Conservation (phyloP, 2,888 invertebrate species). For the Drosophila putrida region DNA sequence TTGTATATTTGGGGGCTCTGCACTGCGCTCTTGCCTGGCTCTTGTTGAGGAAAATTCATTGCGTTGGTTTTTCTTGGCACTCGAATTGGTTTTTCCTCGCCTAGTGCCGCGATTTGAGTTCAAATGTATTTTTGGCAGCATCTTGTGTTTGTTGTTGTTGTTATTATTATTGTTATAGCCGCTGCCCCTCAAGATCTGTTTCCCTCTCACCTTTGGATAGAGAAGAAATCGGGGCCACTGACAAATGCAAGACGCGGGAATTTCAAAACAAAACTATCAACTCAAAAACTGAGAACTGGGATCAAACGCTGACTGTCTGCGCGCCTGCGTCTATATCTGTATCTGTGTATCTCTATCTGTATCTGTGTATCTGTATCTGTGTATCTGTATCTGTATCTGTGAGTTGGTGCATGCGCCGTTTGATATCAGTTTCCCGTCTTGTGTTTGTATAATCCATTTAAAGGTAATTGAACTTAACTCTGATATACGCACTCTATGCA, state of each 20-base stretch:
- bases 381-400: constrained; percentile 44
- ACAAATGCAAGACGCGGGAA: constrained; percentile 16
- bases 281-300: constrained; percentile 54
- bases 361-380: constrained; percentile 24
- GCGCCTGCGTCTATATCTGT: constrained; percentile 44
- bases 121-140: constrained; percentile 80
- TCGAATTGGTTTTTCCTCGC: constrained; percentile 61
- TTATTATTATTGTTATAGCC: constrained; percentile 32
- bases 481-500: constrained; percentile 28
- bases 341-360: constrained; percentile 37
- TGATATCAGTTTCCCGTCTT: constrained; percentile 48
- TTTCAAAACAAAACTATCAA: background rate
- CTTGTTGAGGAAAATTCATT: constrained; percentile 65
- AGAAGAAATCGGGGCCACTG: constrained; percentile 18
- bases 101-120: constrained; percentile 72
- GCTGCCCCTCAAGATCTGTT: constrained; percentile 11
- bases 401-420: constrained; percentile 41
- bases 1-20: constrained; percentile 16
- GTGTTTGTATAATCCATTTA: constrained; percentile 79
- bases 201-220: constrained; percentile 30
- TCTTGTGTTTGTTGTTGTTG: constrained; percentile 38
- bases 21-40: constrained; percentile 48
- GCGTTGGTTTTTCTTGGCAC: constrained; percentile 79
- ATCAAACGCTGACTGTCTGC: constrained; percentile 57
- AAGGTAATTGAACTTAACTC: constrained; percentile 77